Base-by-base conservation (phyloP, 2,888 invertebrate genomes). In the Hylaea fasciaria region DNA sequence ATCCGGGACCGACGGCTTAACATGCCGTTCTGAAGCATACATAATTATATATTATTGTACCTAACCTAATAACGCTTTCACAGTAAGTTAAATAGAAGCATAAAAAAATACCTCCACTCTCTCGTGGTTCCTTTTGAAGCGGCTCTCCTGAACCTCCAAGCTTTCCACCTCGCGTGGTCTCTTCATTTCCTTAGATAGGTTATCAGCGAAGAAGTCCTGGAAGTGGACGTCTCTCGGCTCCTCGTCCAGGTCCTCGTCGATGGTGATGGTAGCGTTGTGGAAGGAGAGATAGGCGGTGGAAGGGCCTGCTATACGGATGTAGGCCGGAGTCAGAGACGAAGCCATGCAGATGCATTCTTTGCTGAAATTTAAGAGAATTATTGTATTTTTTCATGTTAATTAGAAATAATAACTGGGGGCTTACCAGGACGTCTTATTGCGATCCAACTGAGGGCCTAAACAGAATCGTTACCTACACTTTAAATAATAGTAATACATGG, bases 251-350 rank as follows among this genome's bases (percentile, higher is more conserved):
- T 83, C 40, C 13, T 40, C 74, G 1, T 82, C 79, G 41, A 90
- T 81, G 29, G 81, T 71, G 11, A 91, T 81, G 22, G 85, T 86
- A 2, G 82, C 73, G 70, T 91, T 91, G 54, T 80, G 76, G 73
- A 92, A 90, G 13, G 80, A 77, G 63, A 94, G 84, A 51, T 83
- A 85, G 0, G 93, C 85, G 0, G 94, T 94, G 51, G 93, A 94
- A 0, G 95, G 95, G 0, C 96, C 96, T 14, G 95, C 95, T 45
- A 97, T 92, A 52, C 96, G 93, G 2, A 97, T 83, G 81, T 94
- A 96, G 0, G 96, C 95, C 0, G 97, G 96, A 0, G 94, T 90
- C 14, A 97, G 82, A 1, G 95, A 93, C 32, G 93, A 92, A 0
- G 95, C 95, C 93, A 96, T 94, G 63, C 94, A 94, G 28, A 94